Percentiles rank a stretch among this genome's conserved stretches.
phyloP scores from a whole-genome alignment of 2,888 invertebrate genomes.

The Drosophila formosana region DNA sequence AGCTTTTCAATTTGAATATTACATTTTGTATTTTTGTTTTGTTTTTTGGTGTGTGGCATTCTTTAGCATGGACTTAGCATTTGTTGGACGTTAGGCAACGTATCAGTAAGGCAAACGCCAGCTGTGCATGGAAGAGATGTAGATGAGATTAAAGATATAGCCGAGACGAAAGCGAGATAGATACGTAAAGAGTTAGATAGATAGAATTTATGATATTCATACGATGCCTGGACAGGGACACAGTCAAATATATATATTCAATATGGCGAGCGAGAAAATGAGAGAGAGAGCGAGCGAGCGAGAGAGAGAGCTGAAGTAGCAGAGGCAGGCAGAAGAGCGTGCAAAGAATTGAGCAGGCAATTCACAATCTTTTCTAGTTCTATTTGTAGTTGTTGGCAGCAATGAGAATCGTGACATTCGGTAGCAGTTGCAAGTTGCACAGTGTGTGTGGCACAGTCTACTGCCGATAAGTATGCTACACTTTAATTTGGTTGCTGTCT shows the following conservation, averaged over 20 bases:
- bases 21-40: constrained; percentile 46
- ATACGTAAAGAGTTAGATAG: constrained; percentile 4
- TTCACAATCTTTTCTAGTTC: constrained; percentile 14
- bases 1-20: constrained; percentile 76
- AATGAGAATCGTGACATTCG: constrained; percentile 3
- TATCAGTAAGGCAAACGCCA: constrained; percentile 81
- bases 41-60: constrained; percentile 44
- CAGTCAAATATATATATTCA: not conserved
- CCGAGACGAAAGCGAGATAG: constrained; percentile 3
- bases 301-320: constrained; percentile 25
- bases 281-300: constrained; percentile 17
- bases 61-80: constrained; percentile 69
- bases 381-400: constrained; percentile 1
- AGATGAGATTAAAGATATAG: constrained; percentile 44
- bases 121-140: constrained; percentile 76
- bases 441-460: constrained; percentile 35
- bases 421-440: constrained; percentile 21
- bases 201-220: constrained; percentile 15
- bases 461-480: constrained; percentile 60
- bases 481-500: constrained; percentile 18
- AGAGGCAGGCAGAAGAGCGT: constrained; percentile 63
- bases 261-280: constrained; percentile 8
- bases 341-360: constrained; percentile 54
- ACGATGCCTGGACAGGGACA: constrained; percentile 18
- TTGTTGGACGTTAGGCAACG: constrained; percentile 80